These are phyloP conservation scores for Tetramorium bicarinatum DNA, from an alignment of 2,888 invertebrate genomes.

Conservation along the genomic window DNA sequence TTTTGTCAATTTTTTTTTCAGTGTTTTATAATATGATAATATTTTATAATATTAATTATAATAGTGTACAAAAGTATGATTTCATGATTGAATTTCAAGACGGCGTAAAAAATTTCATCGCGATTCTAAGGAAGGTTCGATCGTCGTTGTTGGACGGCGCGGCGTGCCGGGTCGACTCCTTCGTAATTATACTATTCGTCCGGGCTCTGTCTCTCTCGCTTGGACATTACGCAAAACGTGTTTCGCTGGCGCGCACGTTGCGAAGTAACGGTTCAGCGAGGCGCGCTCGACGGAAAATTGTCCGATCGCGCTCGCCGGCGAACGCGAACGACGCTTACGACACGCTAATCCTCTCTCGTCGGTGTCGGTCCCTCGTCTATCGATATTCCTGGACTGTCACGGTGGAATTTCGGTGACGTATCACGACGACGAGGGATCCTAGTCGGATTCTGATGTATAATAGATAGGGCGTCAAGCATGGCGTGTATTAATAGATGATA, in stretches of 20 bases:
- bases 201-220: conserved; percentile 27
- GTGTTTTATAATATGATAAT: too few relatives aligned
- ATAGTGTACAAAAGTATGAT: too few relatives aligned
- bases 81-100: too few relatives aligned
- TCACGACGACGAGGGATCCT: background rate
- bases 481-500: conserved; percentile 10
- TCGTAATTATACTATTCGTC: conserved; percentile 57
- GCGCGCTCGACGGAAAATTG: conserved; percentile 69
- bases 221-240: conserved; percentile 71
- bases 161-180: background rate
- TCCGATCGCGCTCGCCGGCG: conserved; percentile 51
- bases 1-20: too few relatives aligned
- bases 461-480: background rate
- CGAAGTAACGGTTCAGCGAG: conserved; percentile 70
- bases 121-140: conserved; percentile 20
- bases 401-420: conserved; percentile 22
- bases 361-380: background rate
- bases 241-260: conserved; percentile 63
- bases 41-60: too few relatives aligned
- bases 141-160: conserved; percentile 1
- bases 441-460: conserved; percentile 4
- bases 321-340: conserved; percentile 35
- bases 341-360: conserved; percentile 18
- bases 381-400: conserved; percentile 4
- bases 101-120: background rate